Evolutionary conservation across 2,888 invertebrate genomes (phyloP).

Genomic region (Nomada flava): DNA sequence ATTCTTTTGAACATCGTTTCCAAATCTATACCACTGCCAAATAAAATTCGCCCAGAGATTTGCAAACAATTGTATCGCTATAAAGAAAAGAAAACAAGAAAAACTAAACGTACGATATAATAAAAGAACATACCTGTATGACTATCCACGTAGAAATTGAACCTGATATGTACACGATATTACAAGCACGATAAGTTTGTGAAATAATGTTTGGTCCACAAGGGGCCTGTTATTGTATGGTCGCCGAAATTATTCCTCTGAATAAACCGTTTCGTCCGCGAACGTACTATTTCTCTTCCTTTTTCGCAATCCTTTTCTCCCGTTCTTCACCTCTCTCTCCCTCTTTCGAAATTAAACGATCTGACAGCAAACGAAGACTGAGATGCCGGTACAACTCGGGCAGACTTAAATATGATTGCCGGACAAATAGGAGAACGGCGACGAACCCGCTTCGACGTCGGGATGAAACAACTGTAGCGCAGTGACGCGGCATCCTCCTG

Average conservation of each 20-base stretch:
- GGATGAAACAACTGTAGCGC: too few relatives aligned
- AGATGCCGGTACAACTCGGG: slow-evolving; percentile 66
- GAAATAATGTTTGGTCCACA: neutral
- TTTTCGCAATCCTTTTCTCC: too few relatives aligned
- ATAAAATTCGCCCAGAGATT: too few relatives aligned
- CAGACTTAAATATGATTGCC: slow-evolving; percentile 69
- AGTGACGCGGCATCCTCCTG: too few relatives aligned
- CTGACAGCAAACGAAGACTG: slow-evolving; percentile 61
- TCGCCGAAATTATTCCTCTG: neutral
- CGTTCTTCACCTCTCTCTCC: too few relatives aligned
- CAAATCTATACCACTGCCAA: too few relatives aligned
- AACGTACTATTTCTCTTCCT: neutral
- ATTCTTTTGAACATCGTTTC: too few relatives aligned
- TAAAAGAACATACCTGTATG: slow-evolving; percentile 12
- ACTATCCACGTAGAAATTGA: slow-evolving; percentile 12
- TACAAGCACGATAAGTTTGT: neutral
- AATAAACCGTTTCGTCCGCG: neutral
- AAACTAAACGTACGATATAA: neutral
- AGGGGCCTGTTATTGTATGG: too few relatives aligned
- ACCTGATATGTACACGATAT: neutral
- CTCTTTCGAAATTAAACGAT: neutral
- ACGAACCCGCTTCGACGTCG: slow-evolving; percentile 9
- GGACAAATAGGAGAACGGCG: slow-evolving; percentile 30
- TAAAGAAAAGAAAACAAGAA: too few relatives aligned
- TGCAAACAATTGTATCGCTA: too few relatives aligned